Conservation (phyloP, 2,888 invertebrate genomes). For the Synanthedon tipuliformis region DNA sequence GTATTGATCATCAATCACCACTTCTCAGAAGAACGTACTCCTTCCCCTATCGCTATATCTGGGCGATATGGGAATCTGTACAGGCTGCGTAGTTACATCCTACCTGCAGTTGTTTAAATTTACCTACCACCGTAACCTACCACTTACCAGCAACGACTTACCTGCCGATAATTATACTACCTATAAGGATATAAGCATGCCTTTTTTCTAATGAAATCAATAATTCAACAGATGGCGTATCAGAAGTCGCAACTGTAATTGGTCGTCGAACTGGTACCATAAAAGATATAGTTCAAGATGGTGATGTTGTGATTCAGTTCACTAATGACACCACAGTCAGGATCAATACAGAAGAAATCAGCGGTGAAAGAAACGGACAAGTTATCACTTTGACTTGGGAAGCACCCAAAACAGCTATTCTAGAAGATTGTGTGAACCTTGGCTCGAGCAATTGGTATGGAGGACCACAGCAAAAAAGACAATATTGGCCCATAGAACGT, state of each 20-base stretch:
- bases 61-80: too few species aligned
- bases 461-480: slow-evolving; percentile 69
- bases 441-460: slow-evolving; percentile 74
- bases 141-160: too few species aligned
- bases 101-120: too few species aligned
- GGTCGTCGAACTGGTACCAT: slow-evolving; percentile 37
- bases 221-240: slow-evolving; percentile 22
- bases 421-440: slow-evolving; percentile 50
- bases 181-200: too few species aligned
- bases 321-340: slow-evolving; percentile 37
- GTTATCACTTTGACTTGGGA: slow-evolving; percentile 43
- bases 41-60: too few species aligned
- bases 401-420: slow-evolving; percentile 28
- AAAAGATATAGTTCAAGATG: slow-evolving; percentile 36
- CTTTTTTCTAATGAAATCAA: too few species aligned
- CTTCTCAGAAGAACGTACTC: too few species aligned
- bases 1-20: too few species aligned
- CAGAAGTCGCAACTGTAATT: slow-evolving; percentile 42
- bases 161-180: too few species aligned
- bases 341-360: slow-evolving; percentile 32
- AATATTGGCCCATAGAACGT: slow-evolving; percentile 73
- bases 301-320: slow-evolving; percentile 43
- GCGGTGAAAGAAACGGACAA: slow-evolving; percentile 24
- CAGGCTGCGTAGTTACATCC: too few species aligned
- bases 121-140: too few species aligned